Base-by-base conservation (phyloP, 1,140 invertebrate species). In the Trichonephila clavipes region DNA sequence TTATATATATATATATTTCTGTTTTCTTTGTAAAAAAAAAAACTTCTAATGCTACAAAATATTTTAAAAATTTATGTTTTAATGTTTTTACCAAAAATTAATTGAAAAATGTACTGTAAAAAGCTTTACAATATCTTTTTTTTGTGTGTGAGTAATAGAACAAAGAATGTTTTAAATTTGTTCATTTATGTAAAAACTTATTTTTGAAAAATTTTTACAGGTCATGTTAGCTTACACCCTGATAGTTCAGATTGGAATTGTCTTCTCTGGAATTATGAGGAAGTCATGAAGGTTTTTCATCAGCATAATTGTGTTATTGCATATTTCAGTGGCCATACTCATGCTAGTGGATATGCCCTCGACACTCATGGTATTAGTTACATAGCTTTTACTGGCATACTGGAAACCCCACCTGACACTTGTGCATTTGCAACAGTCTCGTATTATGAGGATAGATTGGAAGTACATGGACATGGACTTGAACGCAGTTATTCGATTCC, bases 271-370 rank as follows among this genome's bases (percentile, higher is more conserved):
- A 96, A 96, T 93, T 95, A 95, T 91, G 90, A 95, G 19, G 95
- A 95, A 90, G 94, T 96, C 12, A 88, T 96, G n/a, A 85, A 95
- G 21, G 92, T 95, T 7, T 89, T 96, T 16, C 91, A 95, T 90
- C 51, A 87, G 6, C 94, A 95, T 86, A 58, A 83, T 2, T 95
- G 95, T 93, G 95, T 96, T 21, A 85, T 95, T 10, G 95, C 94
- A 18, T 96, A 96, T 86, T 89, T 96, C 16, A 92, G 94, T 93
- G 96, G 96, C 0, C 96, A 96, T 94, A 95, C 95, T 28, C 96
- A 96, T 90, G 83, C 94, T 21, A 95, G 94, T 40, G 95, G 95
- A 3, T 95, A 95, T 94, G 94, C 93, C 44, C 82, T 95, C 14
- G 95, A 96, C 93, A 94, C 95, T 1, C 91, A 95, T 90, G 95